These are phyloP conservation scores for Ephestia elutella DNA, from an alignment of 1,140 invertebrate genomes.

Conservation along the genomic window DNA sequence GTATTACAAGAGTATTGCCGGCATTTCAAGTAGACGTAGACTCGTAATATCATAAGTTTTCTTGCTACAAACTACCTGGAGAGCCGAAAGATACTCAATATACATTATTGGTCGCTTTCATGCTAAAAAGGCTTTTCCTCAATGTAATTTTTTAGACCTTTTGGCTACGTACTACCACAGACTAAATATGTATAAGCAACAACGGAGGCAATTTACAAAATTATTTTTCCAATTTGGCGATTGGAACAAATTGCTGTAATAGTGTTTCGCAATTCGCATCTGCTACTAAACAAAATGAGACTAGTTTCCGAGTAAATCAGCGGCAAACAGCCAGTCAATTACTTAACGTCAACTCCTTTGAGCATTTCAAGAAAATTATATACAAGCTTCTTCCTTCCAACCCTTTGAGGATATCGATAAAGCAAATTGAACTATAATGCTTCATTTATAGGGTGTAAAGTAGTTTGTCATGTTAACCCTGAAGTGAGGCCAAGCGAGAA, in stretches of 20 bases:
- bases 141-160: too few relatives aligned
- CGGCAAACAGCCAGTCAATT: background rate
- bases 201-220: too few relatives aligned
- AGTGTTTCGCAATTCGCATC: background rate
- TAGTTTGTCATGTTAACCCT: background rate
- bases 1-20: too few relatives aligned
- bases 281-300: background rate
- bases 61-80: too few relatives aligned
- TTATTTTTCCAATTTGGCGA: too few relatives aligned
- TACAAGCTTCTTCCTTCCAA: background rate
- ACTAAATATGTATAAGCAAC: too few relatives aligned
- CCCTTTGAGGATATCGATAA: background rate
- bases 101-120: too few relatives aligned
- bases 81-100: too few relatives aligned
- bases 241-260: background rate
- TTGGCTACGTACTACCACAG: too few relatives aligned
- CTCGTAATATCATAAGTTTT: too few relatives aligned
- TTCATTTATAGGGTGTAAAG: background rate
- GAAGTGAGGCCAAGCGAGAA: background rate
- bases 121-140: too few relatives aligned
- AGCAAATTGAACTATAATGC: background rate
- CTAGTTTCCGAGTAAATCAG: background rate
- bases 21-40: too few relatives aligned
- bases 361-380: conserved; percentile 1
- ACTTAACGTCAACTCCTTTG: background rate